Conservation (phyloP, 2,888 invertebrate genomes). For the Cyaniris semiargus region DNA sequence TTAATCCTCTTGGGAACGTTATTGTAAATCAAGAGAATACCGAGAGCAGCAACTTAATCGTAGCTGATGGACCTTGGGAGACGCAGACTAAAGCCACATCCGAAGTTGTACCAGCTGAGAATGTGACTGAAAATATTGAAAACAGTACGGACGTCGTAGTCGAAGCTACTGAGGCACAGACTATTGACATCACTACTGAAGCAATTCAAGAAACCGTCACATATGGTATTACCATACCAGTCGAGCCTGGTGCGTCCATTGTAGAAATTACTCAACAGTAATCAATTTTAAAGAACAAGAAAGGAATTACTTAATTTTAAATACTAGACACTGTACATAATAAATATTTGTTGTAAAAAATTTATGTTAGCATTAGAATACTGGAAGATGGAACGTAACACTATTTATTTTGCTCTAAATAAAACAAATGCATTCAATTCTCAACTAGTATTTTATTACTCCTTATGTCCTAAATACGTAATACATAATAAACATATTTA, state of each 20-base stretch:
- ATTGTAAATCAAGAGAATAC: constrained; percentile 13
- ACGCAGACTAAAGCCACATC: constrained; percentile 1
- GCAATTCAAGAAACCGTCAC: constrained; percentile 31
- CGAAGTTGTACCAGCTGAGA: neutral
- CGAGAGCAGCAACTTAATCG: neutral
- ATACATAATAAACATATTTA: constrained; percentile 13
- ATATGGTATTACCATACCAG: constrained; percentile 46
- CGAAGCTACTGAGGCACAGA: neutral
- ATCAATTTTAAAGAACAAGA: constrained; percentile 33
- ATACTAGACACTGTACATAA: neutral
- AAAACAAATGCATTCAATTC: constrained; percentile 23
- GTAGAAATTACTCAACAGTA: constrained; percentile 60
- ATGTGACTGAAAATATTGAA: constrained; percentile 9
- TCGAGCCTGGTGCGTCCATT: constrained; percentile 60
- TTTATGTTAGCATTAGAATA: constrained; percentile 6
- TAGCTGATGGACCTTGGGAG: neutral
- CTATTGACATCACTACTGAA: constrained; percentile 34
- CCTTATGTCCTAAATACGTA: neutral
- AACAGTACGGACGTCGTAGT: neutral
- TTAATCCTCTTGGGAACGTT: neutral
- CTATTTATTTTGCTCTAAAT: constrained; percentile 25
- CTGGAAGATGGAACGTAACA: neutral
- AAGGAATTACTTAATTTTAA: constrained; percentile 20
- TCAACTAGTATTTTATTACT: constrained; percentile 16
- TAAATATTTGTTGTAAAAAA: constrained; percentile 1